Evolutionary conservation across 1,140 invertebrate genomes (phyloP), one percentile per base, ranked within the genome.

Genomic region (Caenorhabditis latens): DNA sequence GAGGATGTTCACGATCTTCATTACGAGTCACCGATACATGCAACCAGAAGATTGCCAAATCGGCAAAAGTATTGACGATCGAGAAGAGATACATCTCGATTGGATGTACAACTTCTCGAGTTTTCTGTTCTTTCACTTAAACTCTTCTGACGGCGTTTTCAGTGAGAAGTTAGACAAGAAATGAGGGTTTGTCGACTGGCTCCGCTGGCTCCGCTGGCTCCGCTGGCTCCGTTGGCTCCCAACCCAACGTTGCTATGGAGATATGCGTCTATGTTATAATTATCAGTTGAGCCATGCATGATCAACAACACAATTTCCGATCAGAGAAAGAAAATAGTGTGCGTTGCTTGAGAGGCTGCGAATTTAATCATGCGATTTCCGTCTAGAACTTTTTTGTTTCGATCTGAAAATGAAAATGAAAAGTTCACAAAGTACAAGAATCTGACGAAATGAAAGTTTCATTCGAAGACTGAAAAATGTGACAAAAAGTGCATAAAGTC

Each of bases 41-140:
- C 71, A 79, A 79, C 71, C 71, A 79, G 53, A 79, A 79, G n/a
- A 79, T 79, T 79, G 71, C 71, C 46, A 79, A 14, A 79, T 79
- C 71, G 24, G 71, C 71, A 50, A 79, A 50, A 13, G 53, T 79
- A 53, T 79, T 79, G 43, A 79, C 24, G 2, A 79, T 21, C 71
- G 71, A 79, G 71, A 50, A 79, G 71, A 79, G n/a, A 53, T 79
- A 32, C 71, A 79, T 79, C 46, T 50, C 46, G 71, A 79, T 79
- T 14, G 9, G 71, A 79, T 63, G 61, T 24, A 14, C 16, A 9
- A 67, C 32, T 67, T 67, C 63, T 40, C 63, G 50, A 63, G 11
- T 13, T n/a, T 16, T 58, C 55, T 58, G 1, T n/a, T 58, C 55
- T 16, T 24, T 14, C 2, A 63, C 61, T 63, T 9, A 63, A 63